A percentile compares a stretch with the other conserved stretches of the same genome.
Evolutionary conservation across 2,888 invertebrate species (phyloP).

Genomic region (Microchrysa polita): DNA sequence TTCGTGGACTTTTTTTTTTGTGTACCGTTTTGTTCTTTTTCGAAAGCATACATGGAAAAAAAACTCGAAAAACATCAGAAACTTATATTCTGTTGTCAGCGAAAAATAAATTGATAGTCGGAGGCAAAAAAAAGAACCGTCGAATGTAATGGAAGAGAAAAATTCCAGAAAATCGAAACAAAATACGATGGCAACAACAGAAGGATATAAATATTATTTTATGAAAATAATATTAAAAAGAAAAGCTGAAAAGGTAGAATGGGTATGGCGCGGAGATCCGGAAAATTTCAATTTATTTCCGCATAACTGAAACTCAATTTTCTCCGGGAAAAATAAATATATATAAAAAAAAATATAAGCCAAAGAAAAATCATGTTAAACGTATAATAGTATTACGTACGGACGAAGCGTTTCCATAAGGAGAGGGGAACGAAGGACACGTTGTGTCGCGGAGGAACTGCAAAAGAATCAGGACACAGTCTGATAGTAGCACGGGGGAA

Average conservation of each 20-base stretch:
- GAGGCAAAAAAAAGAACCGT: slow-evolving; percentile 8
- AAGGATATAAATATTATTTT: background rate
- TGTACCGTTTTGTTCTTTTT: too few relatives aligned
- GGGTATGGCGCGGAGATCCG: background rate
- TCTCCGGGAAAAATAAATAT: slow-evolving; percentile 21
- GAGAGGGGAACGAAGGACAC: background rate
- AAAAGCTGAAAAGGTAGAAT: slow-evolving; percentile 10
- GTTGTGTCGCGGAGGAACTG: too few relatives aligned
- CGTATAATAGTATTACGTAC: slow-evolving; percentile 13
- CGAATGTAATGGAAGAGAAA: slow-evolving; percentile 15
- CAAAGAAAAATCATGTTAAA: background rate
- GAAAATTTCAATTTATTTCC: slow-evolving; percentile 37
- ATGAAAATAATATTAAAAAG: background rate
- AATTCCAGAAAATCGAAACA: slow-evolving; percentile 6
- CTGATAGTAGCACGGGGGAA: too few relatives aligned
- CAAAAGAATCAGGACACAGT: too few relatives aligned
- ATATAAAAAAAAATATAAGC: too few relatives aligned
- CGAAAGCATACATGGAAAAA: too few relatives aligned
- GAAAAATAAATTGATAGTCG: slow-evolving; percentile 32
- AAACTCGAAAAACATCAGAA: too few relatives aligned
- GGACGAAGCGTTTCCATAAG: background rate
- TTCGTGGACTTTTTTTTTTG: too few relatives aligned
- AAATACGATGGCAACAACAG: too few relatives aligned
- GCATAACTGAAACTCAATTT: slow-evolving; percentile 44
- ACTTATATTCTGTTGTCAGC: slow-evolving; percentile 37